Base-by-base conservation (phyloP, 1,140 invertebrate species). In the Meloidogyne exigua region DNA sequence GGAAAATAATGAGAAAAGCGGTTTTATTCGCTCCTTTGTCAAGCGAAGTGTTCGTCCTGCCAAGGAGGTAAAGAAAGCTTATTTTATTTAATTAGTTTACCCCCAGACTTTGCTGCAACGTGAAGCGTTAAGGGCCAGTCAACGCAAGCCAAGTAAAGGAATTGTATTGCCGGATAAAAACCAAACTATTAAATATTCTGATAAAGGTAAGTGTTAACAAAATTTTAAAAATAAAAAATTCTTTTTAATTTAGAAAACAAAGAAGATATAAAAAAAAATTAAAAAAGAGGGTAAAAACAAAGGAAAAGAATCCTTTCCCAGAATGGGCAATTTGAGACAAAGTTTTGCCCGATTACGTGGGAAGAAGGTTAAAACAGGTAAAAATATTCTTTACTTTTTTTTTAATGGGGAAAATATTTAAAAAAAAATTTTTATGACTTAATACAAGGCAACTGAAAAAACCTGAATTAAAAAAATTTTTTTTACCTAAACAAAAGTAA, bases 71-170 rank as follows among this genome's bases (percentile, higher is more conserved):
- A 21, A 62, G 1, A 11, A 72, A 44, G 5, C 3, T 9, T 21
- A 4, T 18, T 72, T 64, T 3, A 42, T 32, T 9, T 23, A n/a
- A n/a, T 63, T 57, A 26, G 18, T 0, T 21, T 18, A 72, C 25
- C 39, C 21, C 5, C 49, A 57, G 21, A 57, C 49, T n/a, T n/a
- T 57, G 7, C 18, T 72, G 7, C 71, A 72, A 72, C 36, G 71
- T 13, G 71, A 72, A 64, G 39, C 71, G 11, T 62, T 72, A 32
- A 25, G 71, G 15, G 71, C 71, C 36, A 72, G 71, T 62, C 71
- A 72, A 11, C 39, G 71, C 3, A 57, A 32, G 3, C 71, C 71
- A n/a, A 72, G 3, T 21, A 72, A 72, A 63, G 71, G 49, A 57
- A 57, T 72, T 44, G 49, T 72, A 42, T 25, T 72, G 18, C 71